A percentile compares a stretch with the other conserved stretches of the same genome.
Conservation (phyloP, 2,797 vertebrate species). For the Gymnothorax reevesii region DNA sequence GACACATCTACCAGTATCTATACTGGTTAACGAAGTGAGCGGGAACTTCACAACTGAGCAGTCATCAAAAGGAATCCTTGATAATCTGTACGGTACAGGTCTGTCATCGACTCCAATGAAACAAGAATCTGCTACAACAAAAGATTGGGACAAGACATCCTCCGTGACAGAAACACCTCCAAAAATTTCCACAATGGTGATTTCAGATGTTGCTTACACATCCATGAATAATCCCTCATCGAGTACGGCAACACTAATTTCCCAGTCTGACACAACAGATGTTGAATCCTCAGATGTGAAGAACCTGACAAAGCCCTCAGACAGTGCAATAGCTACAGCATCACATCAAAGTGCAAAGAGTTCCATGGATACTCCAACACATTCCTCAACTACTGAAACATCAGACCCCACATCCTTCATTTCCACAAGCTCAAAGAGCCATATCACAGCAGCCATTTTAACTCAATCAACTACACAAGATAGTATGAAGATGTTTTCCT, state of each 20-base stretch:
- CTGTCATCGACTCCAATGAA: neutral
- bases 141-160: neutral
- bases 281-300: neutral
- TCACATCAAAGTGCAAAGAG: no score
- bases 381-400: no score
- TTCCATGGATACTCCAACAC: no score
- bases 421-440: no score
- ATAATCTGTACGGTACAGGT: neutral
- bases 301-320: no score
- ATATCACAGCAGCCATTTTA: no score
- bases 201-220: neutral
- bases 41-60: neutral
- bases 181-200: neutral
- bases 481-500: no score
- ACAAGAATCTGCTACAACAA: neutral
- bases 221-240: neutral
- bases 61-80: neutral
- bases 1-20: neutral
- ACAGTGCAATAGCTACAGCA: no score
- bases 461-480: no score
- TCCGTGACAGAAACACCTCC: neutral
- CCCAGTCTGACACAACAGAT: neutral
- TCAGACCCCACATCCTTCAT: no score
- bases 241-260: neutral
- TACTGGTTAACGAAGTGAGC: neutral